Evolutionary conservation across 1,140 invertebrate species (phyloP).

Genomic region (Bathynomus jamesi): DNA sequence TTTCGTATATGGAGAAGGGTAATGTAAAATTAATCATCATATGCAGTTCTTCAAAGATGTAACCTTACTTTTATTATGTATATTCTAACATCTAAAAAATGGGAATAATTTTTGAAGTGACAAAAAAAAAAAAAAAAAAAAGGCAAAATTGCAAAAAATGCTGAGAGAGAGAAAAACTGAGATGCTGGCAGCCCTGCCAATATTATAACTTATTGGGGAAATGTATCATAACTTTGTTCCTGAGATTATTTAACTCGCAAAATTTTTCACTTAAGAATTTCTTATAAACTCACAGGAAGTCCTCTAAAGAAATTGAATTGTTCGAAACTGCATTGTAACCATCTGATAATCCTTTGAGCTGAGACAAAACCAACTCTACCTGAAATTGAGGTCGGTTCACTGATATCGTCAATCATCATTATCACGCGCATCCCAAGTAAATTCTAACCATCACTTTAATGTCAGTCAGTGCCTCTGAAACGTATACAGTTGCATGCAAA

Average conservation of each 20-base stretch:
- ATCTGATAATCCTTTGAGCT: neutral
- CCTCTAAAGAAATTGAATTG: neutral
- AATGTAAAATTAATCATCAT: too few relatives aligned
- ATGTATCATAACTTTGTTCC: neutral
- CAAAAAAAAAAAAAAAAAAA: neutral
- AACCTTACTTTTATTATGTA: too few relatives aligned
- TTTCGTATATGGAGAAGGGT: too few relatives aligned
- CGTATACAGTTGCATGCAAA: too few relatives aligned
- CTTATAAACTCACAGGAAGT: slow-evolving; percentile 1
- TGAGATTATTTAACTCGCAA: neutral
- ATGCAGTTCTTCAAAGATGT: too few relatives aligned
- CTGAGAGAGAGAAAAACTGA: neutral
- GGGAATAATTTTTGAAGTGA: neutral
- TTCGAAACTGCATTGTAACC: neutral
- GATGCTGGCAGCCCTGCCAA: neutral
- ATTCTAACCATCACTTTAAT: neutral
- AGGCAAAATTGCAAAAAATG: neutral
- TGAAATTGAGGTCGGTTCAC: neutral
- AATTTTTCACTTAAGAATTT: neutral
- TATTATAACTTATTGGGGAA: neutral
- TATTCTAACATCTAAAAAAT: too few relatives aligned
- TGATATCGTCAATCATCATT: neutral
- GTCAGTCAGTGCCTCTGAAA: neutral
- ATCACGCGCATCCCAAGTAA: neutral
- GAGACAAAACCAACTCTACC: neutral